Base-by-base conservation (phyloP, 2,113 vertebrate genomes). In the Ancistrus triradiatus region DNA sequence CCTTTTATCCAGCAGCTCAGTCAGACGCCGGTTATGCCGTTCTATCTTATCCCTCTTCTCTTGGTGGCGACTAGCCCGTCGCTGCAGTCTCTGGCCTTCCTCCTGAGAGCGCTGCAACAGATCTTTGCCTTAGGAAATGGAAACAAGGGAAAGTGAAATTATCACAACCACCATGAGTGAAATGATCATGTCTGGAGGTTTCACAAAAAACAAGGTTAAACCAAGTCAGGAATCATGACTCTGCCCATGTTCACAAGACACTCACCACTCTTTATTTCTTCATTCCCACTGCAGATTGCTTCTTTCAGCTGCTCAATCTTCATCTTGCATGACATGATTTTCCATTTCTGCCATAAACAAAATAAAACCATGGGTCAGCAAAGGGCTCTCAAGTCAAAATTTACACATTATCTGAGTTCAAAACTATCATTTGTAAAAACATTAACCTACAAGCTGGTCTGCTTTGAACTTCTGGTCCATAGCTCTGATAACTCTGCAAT, bases 41-140 rank as follows among this genome's bases (percentile, higher is more conserved):
- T 96, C 92, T 37, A 97, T 94, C 71, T 97, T 98, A 71, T 99
- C 95, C 35, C 92, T 93, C 77, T 98, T 99, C 70, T 97, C 94
- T 76, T 93, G 91, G 46, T 98, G 95, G 2, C 95, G 81, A 21
- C 88, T 88, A 0, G 95, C 95, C 17, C 96, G 85, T 1, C 91
- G 90, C 52, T 91, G 90, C 52, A 96, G 90, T 58, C 93, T 90
- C 85, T 92, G 92, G 28, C 90, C 85, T 66, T 98, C 93, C 70
- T 97, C 95, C 61, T 91, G 95, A 15, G 90, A 90, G 72, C 85
- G 91, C 22, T 90, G 80, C 15, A 93, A 86, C 9, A 91, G 84
- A 50, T 95, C 94, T 0, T 84, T 79, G 44, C 93, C 95, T 98
- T 78, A 48, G 49, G 1, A 7, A 56, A 21, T 46, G 35, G 27